phyloP scores from a whole-genome alignment of 2,113 vertebrate species.

The Pholis gunnellus region DNA sequence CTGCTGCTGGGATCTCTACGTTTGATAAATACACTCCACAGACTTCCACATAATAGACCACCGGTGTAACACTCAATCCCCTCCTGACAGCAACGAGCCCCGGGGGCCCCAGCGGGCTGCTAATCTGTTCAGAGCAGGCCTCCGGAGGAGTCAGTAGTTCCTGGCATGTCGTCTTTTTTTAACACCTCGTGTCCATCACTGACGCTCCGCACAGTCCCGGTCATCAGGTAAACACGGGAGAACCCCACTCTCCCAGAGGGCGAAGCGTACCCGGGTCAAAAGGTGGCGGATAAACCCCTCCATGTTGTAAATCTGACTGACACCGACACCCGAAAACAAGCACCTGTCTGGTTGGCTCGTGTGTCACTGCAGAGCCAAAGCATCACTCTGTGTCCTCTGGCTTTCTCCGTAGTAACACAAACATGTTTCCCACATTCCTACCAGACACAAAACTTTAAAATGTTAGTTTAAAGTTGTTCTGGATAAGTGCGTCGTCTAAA shows the following conservation, averaged over 20 bases:
- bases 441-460: background rate
- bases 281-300: constrained; percentile 45
- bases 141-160: constrained; percentile 50
- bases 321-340: constrained; percentile 54
- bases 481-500: too few relatives aligned
- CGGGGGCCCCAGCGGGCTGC: constrained; percentile 33
- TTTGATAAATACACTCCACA: constrained; percentile 8
- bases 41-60: background rate
- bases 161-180: constrained; percentile 21
- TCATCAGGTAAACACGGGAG: constrained; percentile 43
- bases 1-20: background rate
- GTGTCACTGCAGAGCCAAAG: constrained; percentile 41
- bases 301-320: constrained; percentile 51
- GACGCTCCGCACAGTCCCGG: background rate
- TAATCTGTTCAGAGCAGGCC: constrained; percentile 55
- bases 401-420: background rate
- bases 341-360: constrained; percentile 51
- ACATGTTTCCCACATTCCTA: constrained; percentile 43
- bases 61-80: constrained; percentile 28
- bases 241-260: constrained; percentile 28
- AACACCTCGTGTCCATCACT: constrained; percentile 43
- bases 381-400: constrained; percentile 39
- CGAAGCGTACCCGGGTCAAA: constrained; percentile 57
- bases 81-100: constrained; percentile 49
- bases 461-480: background rate